Base-by-base conservation (phyloP, 2,888 invertebrate genomes). In the Idaea aversata region DNA sequence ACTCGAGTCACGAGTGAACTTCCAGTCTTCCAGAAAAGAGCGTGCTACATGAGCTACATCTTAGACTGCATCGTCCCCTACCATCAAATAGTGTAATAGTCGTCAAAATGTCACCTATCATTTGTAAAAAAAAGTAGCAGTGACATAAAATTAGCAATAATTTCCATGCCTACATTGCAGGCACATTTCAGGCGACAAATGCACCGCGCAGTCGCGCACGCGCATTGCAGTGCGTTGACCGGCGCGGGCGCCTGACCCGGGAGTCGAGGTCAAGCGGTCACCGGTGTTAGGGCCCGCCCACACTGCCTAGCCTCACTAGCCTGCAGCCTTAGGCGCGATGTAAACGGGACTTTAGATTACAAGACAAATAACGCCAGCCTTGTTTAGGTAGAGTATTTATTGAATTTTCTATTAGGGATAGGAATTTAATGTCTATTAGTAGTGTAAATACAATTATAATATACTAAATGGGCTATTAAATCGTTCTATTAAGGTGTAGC, bases 191-290 rank as follows among this genome's bases (percentile, higher is more conserved):
- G 59, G 84, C 86, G 85, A 87, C 86, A 84, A 79, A 68, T 74
- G 80, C 80, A 76, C 6, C 6, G 59, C 59, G 59, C 25, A 25
- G 47, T 73, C 72, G 80, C 75, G 75, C 81, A 77, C 74, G 77
- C 73, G 71, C 38, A 16, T 64, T 69, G 65, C 74, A 71, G 90
- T 87, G 88, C 90, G 86, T 88, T 90, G 90, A 90, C 90, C 89
- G 82, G 80, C 73, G 47, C 47, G 47, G 47, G 47, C 47, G 47
- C 47, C 47, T 72, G 80, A 84, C 84, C 86, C 79, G 82, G 78
- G 83, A 80, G 81, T 83, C 84, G 88, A 86, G 90, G 90, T 88
- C 91, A 91, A 79, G 86, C 89, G 91, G 90, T 88, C 90, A 90
- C 76, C 82, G 82, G 82, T 82, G 83, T 81, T 79, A 80, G 77